Evolutionary conservation across 92 coral and sea anemone species (phyloP).

Genomic region (Actinostola sp.): DNA sequence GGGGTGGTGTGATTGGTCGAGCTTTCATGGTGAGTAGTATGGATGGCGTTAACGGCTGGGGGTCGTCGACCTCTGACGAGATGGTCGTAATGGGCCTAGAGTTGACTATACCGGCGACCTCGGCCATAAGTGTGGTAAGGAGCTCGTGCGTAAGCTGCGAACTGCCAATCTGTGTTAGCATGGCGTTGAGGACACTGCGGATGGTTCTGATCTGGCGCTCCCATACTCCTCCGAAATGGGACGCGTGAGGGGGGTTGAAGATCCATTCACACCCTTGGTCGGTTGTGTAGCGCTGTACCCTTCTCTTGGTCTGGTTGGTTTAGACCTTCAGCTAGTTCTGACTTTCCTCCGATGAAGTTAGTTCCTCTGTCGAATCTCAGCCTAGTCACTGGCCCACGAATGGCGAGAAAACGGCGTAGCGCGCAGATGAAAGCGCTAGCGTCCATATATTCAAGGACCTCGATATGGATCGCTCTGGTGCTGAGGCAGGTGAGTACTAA

Average conservation of each 20-base stretch:
- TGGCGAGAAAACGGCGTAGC: constrained; percentile 32
- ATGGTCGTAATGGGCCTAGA: constrained; percentile 9
- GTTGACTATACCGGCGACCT: constrained; percentile 12
- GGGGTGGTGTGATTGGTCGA: constrained; percentile 20
- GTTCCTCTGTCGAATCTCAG: constrained; percentile 49
- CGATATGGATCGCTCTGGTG: constrained; percentile 1
- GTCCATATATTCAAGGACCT: constrained; percentile 40
- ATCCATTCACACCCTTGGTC: too few species aligned
- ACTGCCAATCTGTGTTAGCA: constrained; percentile 15
- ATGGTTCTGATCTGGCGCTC: constrained; percentile 5
- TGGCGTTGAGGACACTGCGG: constrained; percentile 14
- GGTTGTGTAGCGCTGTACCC: neutral
- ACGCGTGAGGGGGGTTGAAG: too few species aligned
- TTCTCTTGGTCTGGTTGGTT: constrained; percentile 20
- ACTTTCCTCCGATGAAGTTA: constrained; percentile 45
- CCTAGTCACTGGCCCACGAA: constrained; percentile 34
- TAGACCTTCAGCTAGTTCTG: constrained; percentile 32
- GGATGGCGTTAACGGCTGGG: constrained; percentile 11
- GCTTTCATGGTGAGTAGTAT: constrained; percentile 18
- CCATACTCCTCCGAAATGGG: too few species aligned
- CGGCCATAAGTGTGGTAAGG: constrained; percentile 17
- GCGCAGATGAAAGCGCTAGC: constrained; percentile 37
- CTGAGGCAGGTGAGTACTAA: neutral
- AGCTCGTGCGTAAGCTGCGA: constrained; percentile 24
- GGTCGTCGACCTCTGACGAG: constrained; percentile 5